phyloP scores from a whole-genome alignment of 2,113 vertebrate species.

The Tetrao urogallus region DNA sequence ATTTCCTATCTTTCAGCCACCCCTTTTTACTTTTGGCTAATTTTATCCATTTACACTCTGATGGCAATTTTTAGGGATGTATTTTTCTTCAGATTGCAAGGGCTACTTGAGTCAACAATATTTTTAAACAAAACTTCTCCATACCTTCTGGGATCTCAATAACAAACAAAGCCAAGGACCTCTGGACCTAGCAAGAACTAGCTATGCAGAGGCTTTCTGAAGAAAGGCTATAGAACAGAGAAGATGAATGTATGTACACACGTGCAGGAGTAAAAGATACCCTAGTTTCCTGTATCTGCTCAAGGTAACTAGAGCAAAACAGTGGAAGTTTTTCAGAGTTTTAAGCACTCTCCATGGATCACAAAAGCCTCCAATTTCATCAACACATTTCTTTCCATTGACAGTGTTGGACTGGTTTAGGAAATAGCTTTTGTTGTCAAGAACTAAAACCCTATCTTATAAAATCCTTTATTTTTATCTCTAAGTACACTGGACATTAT shows the following conservation, averaged over 20 bases:
- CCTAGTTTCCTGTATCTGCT: neutral
- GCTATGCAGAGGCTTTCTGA: rapidly evolving
- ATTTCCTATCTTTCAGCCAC: neutral
- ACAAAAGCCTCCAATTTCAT: neutral
- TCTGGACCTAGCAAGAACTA: neutral
- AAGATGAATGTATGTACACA: neutral
- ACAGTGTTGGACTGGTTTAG: neutral
- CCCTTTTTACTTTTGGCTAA: neutral
- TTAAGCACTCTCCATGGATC: neutral
- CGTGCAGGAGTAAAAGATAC: neutral
- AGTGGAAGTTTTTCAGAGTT: neutral
- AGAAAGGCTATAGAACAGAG: neutral
- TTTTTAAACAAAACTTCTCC: neutral
- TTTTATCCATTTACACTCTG: neutral
- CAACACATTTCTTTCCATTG: neutral
- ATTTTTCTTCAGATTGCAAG: neutral
- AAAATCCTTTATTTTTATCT: constrained; percentile 15
- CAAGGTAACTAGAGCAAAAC: constrained; percentile 13
- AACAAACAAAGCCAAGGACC: neutral
- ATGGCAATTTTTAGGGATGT: neutral
- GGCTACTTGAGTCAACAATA: neutral
- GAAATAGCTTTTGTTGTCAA: constrained; percentile 10
- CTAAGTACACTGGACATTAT: neutral
- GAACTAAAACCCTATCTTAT: neutral
- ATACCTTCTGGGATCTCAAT: neutral